A percentile compares a stretch with the other conserved stretches of the same genome.
Evolutionary conservation across 2,113 vertebrate species (phyloP).

Genomic region (Clarias gariepinus): DNA sequence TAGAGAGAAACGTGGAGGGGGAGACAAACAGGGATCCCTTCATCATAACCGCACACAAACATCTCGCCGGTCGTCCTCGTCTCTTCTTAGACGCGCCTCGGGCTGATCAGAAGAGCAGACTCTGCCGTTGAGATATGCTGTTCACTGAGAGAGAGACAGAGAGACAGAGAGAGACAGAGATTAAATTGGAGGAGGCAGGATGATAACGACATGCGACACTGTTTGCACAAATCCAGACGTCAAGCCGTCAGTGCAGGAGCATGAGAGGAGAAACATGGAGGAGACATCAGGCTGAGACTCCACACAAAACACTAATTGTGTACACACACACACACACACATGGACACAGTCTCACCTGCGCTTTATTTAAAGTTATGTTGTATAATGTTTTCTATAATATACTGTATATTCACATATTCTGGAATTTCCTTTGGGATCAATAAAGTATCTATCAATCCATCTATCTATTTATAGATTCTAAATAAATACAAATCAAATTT

Average conservation of each 20-base stretch:
- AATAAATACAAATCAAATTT: too few species aligned
- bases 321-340: neutral
- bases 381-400: neutral
- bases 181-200: neutral
- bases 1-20: neutral
- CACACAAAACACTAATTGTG: neutral
- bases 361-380: neutral
- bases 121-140: constrained; percentile 68
- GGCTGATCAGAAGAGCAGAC: constrained; percentile 66
- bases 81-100: neutral
- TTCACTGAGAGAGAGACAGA: constrained; percentile 58
- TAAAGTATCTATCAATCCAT: too few species aligned
- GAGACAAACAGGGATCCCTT: constrained; percentile 56
- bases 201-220: neutral
- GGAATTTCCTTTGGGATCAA: too few species aligned
- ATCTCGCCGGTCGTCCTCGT: constrained; percentile 24
- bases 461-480: too few species aligned
- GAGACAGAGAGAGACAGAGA: neutral
- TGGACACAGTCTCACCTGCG: neutral
- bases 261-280: constrained; percentile 14
- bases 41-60: constrained; percentile 43
- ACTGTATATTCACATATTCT: neutral
- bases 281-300: neutral
- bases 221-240: neutral
- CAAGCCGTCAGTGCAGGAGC: neutral